Evolutionary conservation across 2,113 vertebrate species (phyloP).

Genomic region (Ctenomys sociabilis): DNA sequence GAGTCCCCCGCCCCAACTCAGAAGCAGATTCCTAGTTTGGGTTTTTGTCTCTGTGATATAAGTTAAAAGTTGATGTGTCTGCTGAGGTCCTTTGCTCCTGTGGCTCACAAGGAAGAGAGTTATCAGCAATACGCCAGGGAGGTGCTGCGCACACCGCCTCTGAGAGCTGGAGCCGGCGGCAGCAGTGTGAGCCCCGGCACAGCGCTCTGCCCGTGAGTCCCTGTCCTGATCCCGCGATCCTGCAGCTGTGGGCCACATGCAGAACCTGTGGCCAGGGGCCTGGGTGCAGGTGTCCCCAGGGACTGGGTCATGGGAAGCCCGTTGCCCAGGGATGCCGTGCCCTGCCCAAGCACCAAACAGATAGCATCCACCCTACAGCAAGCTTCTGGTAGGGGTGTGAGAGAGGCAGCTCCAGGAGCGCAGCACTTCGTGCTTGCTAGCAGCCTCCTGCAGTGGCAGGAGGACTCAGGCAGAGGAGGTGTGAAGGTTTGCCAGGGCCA

Average conservation of each 20-base stretch:
- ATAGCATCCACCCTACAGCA: neutral
- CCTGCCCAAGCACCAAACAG: neutral
- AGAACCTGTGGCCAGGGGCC: neutral
- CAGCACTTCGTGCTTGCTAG: neutral
- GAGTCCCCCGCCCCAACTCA: neutral
- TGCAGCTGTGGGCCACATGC: neutral
- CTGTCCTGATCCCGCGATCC: neutral
- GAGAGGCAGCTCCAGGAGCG: too few species aligned
- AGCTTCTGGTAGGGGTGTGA: neutral
- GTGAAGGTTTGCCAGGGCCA: neutral
- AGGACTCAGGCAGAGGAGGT: neutral
- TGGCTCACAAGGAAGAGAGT: neutral
- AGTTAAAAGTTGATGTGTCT: neutral
- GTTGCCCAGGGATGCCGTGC: neutral
- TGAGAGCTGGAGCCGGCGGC: neutral
- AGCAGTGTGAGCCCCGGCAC: fast-evolving
- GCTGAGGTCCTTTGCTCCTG: neutral
- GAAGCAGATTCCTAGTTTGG: neutral
- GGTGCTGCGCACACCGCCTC: neutral
- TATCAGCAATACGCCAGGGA: neutral
- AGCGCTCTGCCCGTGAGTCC: too few species aligned
- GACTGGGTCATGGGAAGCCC: neutral
- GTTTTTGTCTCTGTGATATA: neutral
- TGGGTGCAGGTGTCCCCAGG: neutral
- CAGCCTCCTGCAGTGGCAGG: neutral